Evolutionary conservation across 2,888 invertebrate genomes (phyloP), one percentile per base, ranked within the genome.

Genomic region (Diadromus collaris): DNA sequence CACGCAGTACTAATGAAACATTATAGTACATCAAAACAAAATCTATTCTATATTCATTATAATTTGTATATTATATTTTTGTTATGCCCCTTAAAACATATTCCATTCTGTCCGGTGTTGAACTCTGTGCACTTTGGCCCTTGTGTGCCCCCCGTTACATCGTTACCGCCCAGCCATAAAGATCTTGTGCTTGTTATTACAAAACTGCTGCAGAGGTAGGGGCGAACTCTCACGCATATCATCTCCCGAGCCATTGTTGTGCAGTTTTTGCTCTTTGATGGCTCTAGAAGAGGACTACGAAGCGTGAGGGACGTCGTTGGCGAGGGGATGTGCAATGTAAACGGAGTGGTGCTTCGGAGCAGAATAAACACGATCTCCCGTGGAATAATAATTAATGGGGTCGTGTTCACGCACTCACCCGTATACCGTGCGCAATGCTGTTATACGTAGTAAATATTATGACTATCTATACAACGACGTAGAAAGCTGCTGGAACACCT

Each of bases 361-460:
- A 79, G 76, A 81, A 78, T 79, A 84, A 84, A 82, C 82, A 78
- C 58, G 44, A 48, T 13, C 58, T 34, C 51, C 41, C 67, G 73
- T 78, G 72, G 78, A 80, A 79, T 82, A 83, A 76, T 83, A 83
- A 83, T 83, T 81, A 84, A 82, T 80, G 60, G 48, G 58, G 65
- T 58, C 80, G 56, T 79, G 80, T 82, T 83, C 80, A 71, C 82
- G 61, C 76, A 60, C 70, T 68, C 51, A 54, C 75, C 48, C 51
- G 70, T 51, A 73, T 60, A 44, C 41, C 44, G 2, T 19, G 44
- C 16, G 16, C 16, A 54, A n/a, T 51, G 65, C n/a, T 46, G 29
- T 24, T 29, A 27, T 48, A 32, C 48, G 9, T 48, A 10, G 29
- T 48, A 41, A 29, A 44, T 65, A 29, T 46, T 32, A 48, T 16